These are phyloP conservation scores for Anagyrus pseudococci DNA, from an alignment of 2,888 invertebrate species.

Conservation along the genomic window DNA sequence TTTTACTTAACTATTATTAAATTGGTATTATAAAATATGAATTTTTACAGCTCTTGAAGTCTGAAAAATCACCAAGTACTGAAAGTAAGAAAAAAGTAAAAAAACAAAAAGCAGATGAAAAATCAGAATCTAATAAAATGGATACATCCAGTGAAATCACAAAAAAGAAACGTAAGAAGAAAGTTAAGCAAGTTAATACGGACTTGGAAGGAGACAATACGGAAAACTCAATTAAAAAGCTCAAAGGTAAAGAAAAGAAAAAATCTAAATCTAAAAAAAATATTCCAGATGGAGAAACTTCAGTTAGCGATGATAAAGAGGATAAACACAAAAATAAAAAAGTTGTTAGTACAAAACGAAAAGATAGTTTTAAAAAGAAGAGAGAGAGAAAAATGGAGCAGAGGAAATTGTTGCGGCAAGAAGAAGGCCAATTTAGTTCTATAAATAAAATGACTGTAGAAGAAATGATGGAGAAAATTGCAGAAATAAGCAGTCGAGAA, in stretches of 20 bases:
- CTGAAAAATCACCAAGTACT: not conserved
- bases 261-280: slow-evolving; percentile 1
- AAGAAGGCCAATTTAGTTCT: slow-evolving; percentile 1
- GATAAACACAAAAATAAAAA: not conserved
- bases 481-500: slow-evolving; percentile 42
- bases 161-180: not conserved
- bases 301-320: not conserved
- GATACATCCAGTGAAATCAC: not conserved
- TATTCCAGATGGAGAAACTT: not conserved
- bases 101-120: not conserved
- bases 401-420: slow-evolving; percentile 2
- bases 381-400: slow-evolving; percentile 2
- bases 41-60: slow-evolving; percentile 12
- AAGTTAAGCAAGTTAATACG: too few relatives aligned
- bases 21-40: too few relatives aligned
- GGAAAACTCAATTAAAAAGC: too few relatives aligned
- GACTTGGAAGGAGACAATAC: too few relatives aligned
- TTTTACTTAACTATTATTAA: not conserved
- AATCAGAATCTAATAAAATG: not conserved
- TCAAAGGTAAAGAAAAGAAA: too few relatives aligned
- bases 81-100: not conserved
- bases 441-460: slow-evolving; percentile 13
- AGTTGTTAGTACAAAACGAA: slow-evolving; percentile 9
- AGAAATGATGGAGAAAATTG: slow-evolving; percentile 40
- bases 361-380: slow-evolving; percentile 8